phyloP scores from a whole-genome alignment of 2,888 invertebrate genomes.

The Diabrotica balteata region DNA sequence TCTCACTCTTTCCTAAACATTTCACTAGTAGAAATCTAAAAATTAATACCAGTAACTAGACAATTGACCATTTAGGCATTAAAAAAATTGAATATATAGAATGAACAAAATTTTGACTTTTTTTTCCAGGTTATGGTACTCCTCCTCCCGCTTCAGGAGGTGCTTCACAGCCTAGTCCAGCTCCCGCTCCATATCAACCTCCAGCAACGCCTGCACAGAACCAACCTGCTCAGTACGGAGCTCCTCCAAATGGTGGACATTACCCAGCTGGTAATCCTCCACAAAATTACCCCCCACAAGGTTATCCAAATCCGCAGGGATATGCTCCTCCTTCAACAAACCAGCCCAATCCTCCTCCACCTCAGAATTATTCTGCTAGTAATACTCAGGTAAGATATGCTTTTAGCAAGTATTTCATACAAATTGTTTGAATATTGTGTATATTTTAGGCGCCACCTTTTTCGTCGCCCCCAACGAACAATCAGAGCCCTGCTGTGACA shows the following conservation, averaged over 20 bases:
- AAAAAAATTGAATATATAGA: conserved; percentile 44
- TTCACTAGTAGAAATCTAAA: no score
- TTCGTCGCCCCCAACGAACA: conserved; percentile 62
- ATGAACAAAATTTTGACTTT: neutral
- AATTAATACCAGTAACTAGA: no score
- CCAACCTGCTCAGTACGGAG: conserved; percentile 51
- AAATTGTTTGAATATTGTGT: neutral
- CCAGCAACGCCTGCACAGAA: conserved; percentile 53
- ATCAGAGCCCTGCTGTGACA: conserved; percentile 62
- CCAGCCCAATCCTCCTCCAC: conserved; percentile 41
- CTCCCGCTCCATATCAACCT: conserved; percentile 57
- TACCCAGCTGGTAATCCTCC: conserved; percentile 52
- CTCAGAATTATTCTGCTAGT: conserved; percentile 57
- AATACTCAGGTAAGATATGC: conserved; percentile 31
- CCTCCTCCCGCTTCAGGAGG: conserved; percentile 55
- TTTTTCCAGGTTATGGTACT: conserved; percentile 44
- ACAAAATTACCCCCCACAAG: conserved; percentile 60
- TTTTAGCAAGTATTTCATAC: no score
- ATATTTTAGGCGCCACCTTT: conserved; percentile 68
- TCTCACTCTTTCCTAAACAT: no score
- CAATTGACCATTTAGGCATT: no score
- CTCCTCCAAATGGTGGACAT: conserved; percentile 54
- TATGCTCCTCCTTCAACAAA: conserved; percentile 68
- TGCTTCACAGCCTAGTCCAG: conserved; percentile 49
- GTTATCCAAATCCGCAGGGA: conserved; percentile 59